A percentile compares a stretch with the other conserved stretches of the same genome.
These are phyloP conservation scores for Megastigmus dorsalis DNA, from an alignment of 2,888 invertebrate genomes.

Conservation along the genomic window DNA sequence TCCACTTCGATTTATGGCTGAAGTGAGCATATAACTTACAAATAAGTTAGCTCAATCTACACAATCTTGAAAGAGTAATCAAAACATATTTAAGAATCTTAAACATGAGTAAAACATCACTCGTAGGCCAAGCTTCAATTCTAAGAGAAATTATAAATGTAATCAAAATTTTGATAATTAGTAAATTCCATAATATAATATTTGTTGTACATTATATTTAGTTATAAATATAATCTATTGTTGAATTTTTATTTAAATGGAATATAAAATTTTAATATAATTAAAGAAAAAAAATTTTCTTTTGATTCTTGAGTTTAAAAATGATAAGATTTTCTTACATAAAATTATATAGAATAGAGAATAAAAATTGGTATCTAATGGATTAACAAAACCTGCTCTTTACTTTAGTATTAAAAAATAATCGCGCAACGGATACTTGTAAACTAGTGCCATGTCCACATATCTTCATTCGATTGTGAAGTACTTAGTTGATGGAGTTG, in stretches of 20 bases:
- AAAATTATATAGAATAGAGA: conserved; percentile 37
- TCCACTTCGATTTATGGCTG: conserved; percentile 52
- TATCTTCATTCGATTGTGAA: conserved; percentile 70
- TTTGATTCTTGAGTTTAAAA: conserved; percentile 33
- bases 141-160: conserved; percentile 31
- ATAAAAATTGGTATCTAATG: conserved; percentile 43
- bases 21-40: conserved; percentile 28
- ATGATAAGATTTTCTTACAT: conserved; percentile 37
- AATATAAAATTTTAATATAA: conserved; percentile 44
- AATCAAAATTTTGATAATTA: background rate
- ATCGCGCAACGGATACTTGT: conserved; percentile 40
- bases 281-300: conserved; percentile 34
- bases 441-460: conserved; percentile 70
- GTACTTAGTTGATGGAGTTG: conserved; percentile 81
- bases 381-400: conserved; percentile 45
- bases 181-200: conserved; percentile 31
- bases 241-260: conserved; percentile 39
- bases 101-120: conserved; percentile 23
- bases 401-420: conserved; percentile 40
- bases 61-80: conserved; percentile 15
- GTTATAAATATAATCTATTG: conserved; percentile 47
- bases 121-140: conserved; percentile 36
- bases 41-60: conserved; percentile 33
- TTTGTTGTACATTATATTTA: conserved; percentile 28
- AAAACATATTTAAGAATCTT: conserved; percentile 23